Evolutionary conservation across 1,140 invertebrate species (phyloP).

Genomic region (Luehdorfia chinensis): DNA sequence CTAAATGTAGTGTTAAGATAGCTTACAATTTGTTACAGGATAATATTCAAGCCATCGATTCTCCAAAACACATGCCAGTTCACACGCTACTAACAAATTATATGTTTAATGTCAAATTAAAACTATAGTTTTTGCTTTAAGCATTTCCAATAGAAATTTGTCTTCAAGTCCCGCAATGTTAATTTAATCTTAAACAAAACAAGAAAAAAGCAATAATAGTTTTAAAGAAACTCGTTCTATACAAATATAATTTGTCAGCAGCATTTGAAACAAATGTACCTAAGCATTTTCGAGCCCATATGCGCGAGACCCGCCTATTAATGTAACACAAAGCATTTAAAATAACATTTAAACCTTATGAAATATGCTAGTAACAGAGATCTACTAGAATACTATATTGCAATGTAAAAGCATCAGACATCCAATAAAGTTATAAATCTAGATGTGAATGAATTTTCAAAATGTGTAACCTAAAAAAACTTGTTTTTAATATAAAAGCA

Average conservation of each 20-base stretch:
- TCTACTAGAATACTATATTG: too few relatives aligned
- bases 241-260: slow-evolving; percentile 2
- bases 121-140: not conserved
- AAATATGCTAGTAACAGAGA: too few relatives aligned
- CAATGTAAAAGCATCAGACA: too few relatives aligned
- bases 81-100: slow-evolving; percentile 1
- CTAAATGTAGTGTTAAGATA: slow-evolving; percentile 3
- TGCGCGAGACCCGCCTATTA: not conserved
- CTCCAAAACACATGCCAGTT: not conserved
- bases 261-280: slow-evolving; percentile 1
- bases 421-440: too few relatives aligned
- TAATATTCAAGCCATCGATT: slow-evolving; percentile 3
- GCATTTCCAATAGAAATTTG: slow-evolving; percentile 16
- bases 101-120: not conserved
- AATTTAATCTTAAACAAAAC: too few relatives aligned
- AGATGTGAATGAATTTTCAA: too few relatives aligned
- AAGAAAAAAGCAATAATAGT: not conserved
- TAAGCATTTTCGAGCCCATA: slow-evolving; percentile 2
- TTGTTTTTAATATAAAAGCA: too few relatives aligned
- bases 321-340: too few relatives aligned
- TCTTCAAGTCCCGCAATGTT: not conserved
- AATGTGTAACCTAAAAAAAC: too few relatives aligned
- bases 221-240: not conserved
- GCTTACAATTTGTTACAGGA: not conserved
- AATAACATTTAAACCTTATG: too few relatives aligned